Base-by-base conservation (phyloP, 1,140 invertebrate species). In the Frieseomelitta varia region DNA sequence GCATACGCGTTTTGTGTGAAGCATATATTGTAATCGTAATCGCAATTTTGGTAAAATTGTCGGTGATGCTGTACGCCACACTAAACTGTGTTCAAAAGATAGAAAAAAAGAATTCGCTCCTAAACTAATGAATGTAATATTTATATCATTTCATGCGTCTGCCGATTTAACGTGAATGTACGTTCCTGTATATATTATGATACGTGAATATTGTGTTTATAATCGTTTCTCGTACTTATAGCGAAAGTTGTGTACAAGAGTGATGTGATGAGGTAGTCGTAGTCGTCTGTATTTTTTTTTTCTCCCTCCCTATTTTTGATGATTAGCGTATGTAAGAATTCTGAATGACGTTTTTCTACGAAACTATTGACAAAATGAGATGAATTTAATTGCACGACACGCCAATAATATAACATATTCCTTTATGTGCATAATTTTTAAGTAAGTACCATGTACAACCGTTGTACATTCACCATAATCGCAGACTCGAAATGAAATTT, bases 21-120 rank as follows among this genome's bases (percentile, higher is more conserved):
- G 68, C 79, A 78, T 86, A 80, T 73, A 79, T 85, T 80, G 47
- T 78, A 71, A 78, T 68, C 86, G 84, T 91, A 85, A 76, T 84
- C 74, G 51, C 4, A 69, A 81, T 85, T 81, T 85, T 90, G 88
- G 88, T 92, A 91, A 92, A 93, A 94, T 94, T 92, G 91, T 91
- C 91, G 90, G 83, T 92, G 89, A 89, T 76, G 86, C 91, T 93
- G 89, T 90, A 87, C 92, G 92, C 93, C 93, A 95, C 92, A 92
- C 92, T 93, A 93, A 92, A 94, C 93, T 94, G 94, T 94, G 94
- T 95, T 94, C 94, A 94, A 93, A 91, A 93, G 91, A 92, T 91
- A 91, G 84, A 90, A 91, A 69, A 83, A 71, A 79, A 39, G 39
- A 78, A 67, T 90, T 90, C 87, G 89, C 87, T 88, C 87, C 85